A percentile compares a stretch with the other conserved stretches of the same genome.
Evolutionary conservation across 2,113 vertebrate genomes (phyloP).

Genomic region (Typhlomys cinereus): DNA sequence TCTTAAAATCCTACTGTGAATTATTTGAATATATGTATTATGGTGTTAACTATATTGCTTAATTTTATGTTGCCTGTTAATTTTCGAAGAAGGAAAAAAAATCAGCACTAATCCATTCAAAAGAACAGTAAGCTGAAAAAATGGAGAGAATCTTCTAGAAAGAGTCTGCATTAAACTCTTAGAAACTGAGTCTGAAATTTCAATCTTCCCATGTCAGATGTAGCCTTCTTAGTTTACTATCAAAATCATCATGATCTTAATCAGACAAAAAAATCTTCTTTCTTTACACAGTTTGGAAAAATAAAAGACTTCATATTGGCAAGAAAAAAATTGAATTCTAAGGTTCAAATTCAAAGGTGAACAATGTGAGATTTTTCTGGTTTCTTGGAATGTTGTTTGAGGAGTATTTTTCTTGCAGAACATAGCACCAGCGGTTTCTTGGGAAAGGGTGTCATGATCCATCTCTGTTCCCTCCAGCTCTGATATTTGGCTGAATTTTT

Average conservation of each 20-base stretch:
- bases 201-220: not conserved
- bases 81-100: slow-evolving; percentile 67
- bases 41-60: slow-evolving; percentile 76
- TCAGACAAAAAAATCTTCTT: not conserved
- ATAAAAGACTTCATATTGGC: not conserved
- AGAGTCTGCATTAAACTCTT: not conserved
- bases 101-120: slow-evolving; percentile 73
- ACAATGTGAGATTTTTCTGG: not conserved
- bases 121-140: slow-evolving; percentile 38
- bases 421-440: not conserved
- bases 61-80: slow-evolving; percentile 69
- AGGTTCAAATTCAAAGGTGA: not conserved
- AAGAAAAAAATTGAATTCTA: not conserved
- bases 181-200: not conserved
- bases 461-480: not conserved
- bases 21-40: slow-evolving; percentile 75
- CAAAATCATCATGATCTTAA: not conserved
- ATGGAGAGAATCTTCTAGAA: slow-evolving; percentile 32
- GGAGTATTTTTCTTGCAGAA: not conserved
- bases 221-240: slow-evolving; percentile 41
- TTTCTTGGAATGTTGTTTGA: not conserved
- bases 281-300: not conserved
- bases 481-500: not conserved
- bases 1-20: slow-evolving; percentile 72
- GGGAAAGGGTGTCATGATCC: not conserved